These are phyloP conservation scores for Hippoglossus stenolepis DNA, from an alignment of 2,113 vertebrate species.

Conservation along the genomic window DNA sequence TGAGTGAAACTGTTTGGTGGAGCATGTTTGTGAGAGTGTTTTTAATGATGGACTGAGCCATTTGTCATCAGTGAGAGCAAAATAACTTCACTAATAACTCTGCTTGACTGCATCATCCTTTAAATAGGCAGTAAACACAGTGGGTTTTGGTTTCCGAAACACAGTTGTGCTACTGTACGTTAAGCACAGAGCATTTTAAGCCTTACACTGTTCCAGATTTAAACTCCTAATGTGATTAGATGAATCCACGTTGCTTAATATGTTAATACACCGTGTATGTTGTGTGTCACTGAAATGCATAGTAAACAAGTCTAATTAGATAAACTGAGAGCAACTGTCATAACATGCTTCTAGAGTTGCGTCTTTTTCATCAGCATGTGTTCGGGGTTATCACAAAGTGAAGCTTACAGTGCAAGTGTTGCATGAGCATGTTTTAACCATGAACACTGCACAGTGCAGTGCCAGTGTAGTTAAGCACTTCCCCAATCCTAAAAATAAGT, in stretches of 20 bases:
- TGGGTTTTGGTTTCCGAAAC: slow-evolving; percentile 3
- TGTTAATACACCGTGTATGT: slow-evolving; percentile 11
- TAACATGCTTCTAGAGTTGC: slow-evolving; percentile 10
- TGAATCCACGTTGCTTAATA: slow-evolving; percentile 8
- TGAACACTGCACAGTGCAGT: slow-evolving; percentile 19
- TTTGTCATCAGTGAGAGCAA: background rate
- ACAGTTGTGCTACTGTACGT: background rate
- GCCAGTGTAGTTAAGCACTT: slow-evolving; percentile 21
- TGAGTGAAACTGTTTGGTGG: slow-evolving; percentile 22
- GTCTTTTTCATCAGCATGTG: slow-evolving; percentile 14
- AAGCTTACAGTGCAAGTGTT: slow-evolving; percentile 25
- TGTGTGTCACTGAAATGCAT: background rate
- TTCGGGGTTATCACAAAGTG: slow-evolving; percentile 11
- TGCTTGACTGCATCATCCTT: background rate
- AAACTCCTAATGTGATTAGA: slow-evolving; percentile 44
- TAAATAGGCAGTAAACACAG: background rate
- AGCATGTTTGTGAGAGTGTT: slow-evolving; percentile 10
- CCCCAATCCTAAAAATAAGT: slow-evolving; percentile 34
- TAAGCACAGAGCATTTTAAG: background rate
- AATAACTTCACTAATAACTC: background rate
- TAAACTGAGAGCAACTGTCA: background rate
- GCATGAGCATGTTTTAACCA: slow-evolving; percentile 33
- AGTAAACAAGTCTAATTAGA: slow-evolving; percentile 35
- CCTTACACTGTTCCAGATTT: background rate
- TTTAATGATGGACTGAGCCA: slow-evolving; percentile 22